Evolutionary conservation across 2,113 vertebrate genomes (phyloP).

Genomic region (Rhegmatorhina hoffmannsi): DNA sequence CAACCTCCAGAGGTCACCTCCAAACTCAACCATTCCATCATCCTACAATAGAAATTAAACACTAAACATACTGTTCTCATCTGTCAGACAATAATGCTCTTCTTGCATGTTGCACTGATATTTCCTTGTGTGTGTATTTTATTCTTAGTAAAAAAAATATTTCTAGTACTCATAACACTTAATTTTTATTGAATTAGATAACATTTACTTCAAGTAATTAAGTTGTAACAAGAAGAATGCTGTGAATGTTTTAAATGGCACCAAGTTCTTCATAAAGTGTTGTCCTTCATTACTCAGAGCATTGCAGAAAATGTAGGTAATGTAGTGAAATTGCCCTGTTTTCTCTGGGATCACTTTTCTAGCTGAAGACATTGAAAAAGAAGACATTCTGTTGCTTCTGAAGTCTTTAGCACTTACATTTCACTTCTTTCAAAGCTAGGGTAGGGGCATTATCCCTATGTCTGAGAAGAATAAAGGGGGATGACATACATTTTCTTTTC

Average conservation of each 20-base stretch:
- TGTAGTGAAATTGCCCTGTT: neutral
- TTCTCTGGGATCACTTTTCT: neutral
- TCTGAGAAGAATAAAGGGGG: neutral
- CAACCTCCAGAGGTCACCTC: neutral
- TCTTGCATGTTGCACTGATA: neutral
- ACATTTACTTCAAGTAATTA: neutral
- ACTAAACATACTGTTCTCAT: neutral
- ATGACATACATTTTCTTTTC: neutral
- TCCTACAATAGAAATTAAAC: neutral
- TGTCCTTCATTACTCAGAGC: neutral
- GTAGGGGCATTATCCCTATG: neutral
- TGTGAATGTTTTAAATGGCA: neutral
- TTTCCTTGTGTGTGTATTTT: neutral
- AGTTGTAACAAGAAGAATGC: neutral
- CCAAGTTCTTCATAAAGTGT: neutral
- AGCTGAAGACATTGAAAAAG: neutral
- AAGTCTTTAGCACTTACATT: neutral
- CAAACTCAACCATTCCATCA: neutral
- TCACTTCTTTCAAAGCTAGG: neutral
- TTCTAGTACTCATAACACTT: neutral
- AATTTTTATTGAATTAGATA: neutral
- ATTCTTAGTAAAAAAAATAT: neutral
- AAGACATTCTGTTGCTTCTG: neutral
- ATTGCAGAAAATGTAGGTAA: neutral
- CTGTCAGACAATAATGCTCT: neutral